phyloP scores from a whole-genome alignment of 2,888 invertebrate genomes.

The Dermolepida albohirtum region DNA sequence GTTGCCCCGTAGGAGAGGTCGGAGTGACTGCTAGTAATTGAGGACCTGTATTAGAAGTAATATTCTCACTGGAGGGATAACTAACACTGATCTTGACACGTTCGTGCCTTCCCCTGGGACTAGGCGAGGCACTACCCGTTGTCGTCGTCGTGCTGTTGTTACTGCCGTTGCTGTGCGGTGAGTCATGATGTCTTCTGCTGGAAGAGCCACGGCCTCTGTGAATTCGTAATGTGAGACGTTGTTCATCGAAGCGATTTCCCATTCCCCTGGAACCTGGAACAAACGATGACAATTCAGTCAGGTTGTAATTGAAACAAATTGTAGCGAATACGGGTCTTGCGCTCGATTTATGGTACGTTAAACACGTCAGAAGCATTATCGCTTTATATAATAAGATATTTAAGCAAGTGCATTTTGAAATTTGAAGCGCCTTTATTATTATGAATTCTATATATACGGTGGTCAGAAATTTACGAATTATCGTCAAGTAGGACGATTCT shows the following conservation, averaged over 20 bases:
- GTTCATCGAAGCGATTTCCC: conserved; percentile 86
- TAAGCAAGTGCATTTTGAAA: too few species aligned
- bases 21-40: conserved; percentile 62
- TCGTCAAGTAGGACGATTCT: too few species aligned
- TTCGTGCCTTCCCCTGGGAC: conserved; percentile 73
- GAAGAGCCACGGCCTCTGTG: conserved; percentile 86
- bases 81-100: conserved; percentile 89
- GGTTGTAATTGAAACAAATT: neutral
- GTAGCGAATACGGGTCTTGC: neutral
- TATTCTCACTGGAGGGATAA: conserved; percentile 83
- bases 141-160: conserved; percentile 75
- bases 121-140: conserved; percentile 74
- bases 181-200: conserved; percentile 67
- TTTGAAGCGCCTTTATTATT: too few species aligned
- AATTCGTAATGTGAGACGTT: conserved; percentile 90
- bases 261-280: conserved; percentile 72
- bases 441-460: too few species aligned
- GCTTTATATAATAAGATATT: too few species aligned
- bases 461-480: too few species aligned
- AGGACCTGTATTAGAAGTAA: conserved; percentile 56
- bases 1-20: conserved; percentile 62
- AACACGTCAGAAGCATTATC: too few species aligned
- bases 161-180: conserved; percentile 76
- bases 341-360: too few species aligned
- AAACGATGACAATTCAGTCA: conserved; percentile 6